Percentiles rank a stretch among this genome's conserved stretches.
These are phyloP conservation scores for Tenthredo livida DNA, from an alignment of 2,888 invertebrate genomes.

Conservation along the genomic window DNA sequence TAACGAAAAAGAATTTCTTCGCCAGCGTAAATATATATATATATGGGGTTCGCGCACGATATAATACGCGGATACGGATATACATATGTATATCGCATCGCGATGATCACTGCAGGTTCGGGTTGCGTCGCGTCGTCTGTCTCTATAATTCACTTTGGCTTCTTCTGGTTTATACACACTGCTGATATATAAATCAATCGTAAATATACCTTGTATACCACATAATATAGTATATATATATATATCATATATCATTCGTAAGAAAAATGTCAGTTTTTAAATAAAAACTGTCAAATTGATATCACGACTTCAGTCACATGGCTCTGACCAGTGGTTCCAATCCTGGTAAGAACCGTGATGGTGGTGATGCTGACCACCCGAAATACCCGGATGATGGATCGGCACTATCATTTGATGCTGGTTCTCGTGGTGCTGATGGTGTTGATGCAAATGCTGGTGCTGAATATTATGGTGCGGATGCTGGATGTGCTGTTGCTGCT, in stretches of 20 bases:
- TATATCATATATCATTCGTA: neutral
- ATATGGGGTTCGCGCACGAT: neutral
- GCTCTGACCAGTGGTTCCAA: constrained; percentile 61
- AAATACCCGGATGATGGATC: constrained; percentile 63
- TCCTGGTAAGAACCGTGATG: constrained; percentile 58
- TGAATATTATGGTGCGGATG: constrained; percentile 66
- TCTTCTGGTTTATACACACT: constrained; percentile 5
- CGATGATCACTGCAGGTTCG: neutral
- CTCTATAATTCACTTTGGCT: constrained; percentile 36
- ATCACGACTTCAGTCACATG: constrained; percentile 30
- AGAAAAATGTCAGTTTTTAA: too few species aligned
- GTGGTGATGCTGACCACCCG: constrained; percentile 59
- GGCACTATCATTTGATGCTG: constrained; percentile 60
- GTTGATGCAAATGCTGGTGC: constrained; percentile 48
- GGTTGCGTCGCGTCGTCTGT: neutral
- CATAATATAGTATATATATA: too few species aligned
- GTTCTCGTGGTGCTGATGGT: constrained; percentile 56
- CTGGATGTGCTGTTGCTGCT: constrained; percentile 52
- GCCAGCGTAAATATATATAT: neutral
- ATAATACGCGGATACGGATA: neutral
- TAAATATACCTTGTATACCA: neutral
- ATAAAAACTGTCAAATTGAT: neutral
- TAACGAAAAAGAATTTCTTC: neutral
- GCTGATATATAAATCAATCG: neutral
- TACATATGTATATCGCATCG: neutral